phyloP scores from a whole-genome alignment of 2,797 vertebrate genomes.

The Corythornis leucogaster region DNA sequence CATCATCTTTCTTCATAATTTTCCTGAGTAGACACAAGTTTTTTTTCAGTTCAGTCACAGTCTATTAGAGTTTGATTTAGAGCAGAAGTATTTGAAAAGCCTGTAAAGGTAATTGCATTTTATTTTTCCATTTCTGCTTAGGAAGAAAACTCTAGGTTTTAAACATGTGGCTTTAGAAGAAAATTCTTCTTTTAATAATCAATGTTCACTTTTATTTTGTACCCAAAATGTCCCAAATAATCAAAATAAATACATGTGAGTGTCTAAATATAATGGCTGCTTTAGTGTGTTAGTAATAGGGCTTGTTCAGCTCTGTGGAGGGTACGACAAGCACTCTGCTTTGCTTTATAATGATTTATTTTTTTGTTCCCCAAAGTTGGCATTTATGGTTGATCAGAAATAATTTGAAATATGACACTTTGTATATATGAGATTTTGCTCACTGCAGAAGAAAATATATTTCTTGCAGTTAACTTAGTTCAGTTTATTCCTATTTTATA shows the following conservation, averaged over 20 bases:
- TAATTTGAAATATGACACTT: background rate
- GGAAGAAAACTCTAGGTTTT: background rate
- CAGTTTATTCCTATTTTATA: background rate
- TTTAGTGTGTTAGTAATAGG: background rate
- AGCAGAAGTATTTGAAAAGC: slow-evolving; percentile 14
- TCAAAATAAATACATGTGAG: background rate
- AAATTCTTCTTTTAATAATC: background rate
- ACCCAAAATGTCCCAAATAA: background rate
- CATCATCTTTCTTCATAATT: background rate
- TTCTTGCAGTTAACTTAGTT: background rate
- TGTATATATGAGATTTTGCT: background rate
- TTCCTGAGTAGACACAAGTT: background rate
- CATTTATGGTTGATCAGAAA: background rate
- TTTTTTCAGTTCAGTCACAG: slow-evolving; percentile 19
- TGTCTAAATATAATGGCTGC: background rate
- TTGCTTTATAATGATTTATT: background rate
- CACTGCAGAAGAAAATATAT: background rate
- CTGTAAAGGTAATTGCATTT: slow-evolving; percentile 1
- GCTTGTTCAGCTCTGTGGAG: background rate
- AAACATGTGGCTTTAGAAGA: background rate
- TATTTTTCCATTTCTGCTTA: slow-evolving; percentile 19
- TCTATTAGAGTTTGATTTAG: slow-evolving; percentile 36
- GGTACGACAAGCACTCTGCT: background rate
- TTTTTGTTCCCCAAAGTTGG: background rate
- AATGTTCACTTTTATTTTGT: background rate